Base-by-base conservation (phyloP, 2,797 vertebrate genomes). In the Otus scops region DNA sequence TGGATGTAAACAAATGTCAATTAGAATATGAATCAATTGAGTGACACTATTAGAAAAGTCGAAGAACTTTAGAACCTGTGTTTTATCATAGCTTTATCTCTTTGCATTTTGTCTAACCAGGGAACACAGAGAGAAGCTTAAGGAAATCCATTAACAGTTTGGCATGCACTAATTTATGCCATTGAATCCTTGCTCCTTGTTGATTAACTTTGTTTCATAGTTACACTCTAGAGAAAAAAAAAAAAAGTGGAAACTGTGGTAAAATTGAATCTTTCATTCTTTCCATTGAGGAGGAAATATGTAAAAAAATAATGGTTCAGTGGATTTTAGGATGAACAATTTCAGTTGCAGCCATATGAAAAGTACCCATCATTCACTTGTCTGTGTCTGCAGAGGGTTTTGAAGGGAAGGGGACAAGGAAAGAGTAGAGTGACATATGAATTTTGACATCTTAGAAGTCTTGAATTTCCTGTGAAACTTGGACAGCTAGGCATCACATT, bases 391-490 rank as follows among this genome's bases (percentile, higher is more conserved):
- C 12, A 75, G 23, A 84, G 19, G 9, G 8, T 1, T 11, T 11
- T 84, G 61, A 77, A 91, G 53, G 85, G 21, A 82, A 63, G 5
- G 1, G 4, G 1, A 6, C 9, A 30, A 77, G 13, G 47, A 61
- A 69, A 83, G 32, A 61, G 34, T 2, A 73, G 67, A 47, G 6
- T 36, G 77, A 47, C 7, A 6, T 32, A 41, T 34, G 4, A 75
- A 60, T 45, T 36, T 23, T 89, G 14, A 23, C 24, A 41, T 54
- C 85, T 77, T n/a, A 54, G 64, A 89, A 89, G 34, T 41, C 47
- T 74, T 45, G 36, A 83, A 50, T 94, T 92, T 77, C 61, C 21
- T 88, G 26, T 68, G 71, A 78, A 84, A 38, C 13, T 73, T 51
- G 34, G 39, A 32, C 27, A 67, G 4, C 7, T 64, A 51, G 5